These are phyloP conservation scores for Alloscopus bannaensis DNA, from an alignment of 2,888 invertebrate species.

Conservation along the genomic window DNA sequence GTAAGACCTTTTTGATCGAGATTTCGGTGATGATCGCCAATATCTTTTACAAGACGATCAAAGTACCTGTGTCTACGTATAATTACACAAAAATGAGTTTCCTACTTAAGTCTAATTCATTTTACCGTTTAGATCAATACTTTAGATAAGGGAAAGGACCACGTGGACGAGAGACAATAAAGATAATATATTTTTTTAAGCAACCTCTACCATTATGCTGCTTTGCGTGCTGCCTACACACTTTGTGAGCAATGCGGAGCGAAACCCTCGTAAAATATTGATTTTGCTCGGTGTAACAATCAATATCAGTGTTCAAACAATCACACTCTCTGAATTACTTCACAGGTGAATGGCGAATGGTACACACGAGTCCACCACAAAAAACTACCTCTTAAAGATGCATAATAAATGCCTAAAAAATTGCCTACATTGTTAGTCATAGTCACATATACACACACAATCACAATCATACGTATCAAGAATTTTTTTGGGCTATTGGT, in stretches of 20 bases:
- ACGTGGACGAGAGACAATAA: no score
- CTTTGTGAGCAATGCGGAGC: not conserved
- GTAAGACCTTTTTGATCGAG: no score
- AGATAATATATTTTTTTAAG: no score
- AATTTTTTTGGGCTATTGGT: constrained; percentile 34
- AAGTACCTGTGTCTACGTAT: no score
- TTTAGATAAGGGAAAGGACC: no score
- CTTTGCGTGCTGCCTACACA: constrained; percentile 8
- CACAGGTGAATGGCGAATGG: constrained; percentile 31
- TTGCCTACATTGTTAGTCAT: not conserved
- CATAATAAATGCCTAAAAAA: constrained; percentile 3
- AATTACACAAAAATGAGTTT: no score
- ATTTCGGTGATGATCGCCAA: no score
- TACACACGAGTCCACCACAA: constrained; percentile 11
- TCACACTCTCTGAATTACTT: constrained; percentile 23
- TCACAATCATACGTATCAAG: not conserved
- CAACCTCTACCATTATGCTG: no score
- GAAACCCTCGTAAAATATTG: constrained; percentile 4
- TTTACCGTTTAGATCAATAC: no score
- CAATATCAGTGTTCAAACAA: constrained; percentile 12
- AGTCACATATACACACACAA: not conserved
- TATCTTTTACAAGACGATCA: no score
- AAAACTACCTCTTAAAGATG: not conserved
- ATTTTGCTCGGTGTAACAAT: constrained; percentile 7
- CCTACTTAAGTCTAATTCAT: no score